Evolutionary conservation across 2,797 vertebrate species (phyloP).

Genomic region (Mus caroli): DNA sequence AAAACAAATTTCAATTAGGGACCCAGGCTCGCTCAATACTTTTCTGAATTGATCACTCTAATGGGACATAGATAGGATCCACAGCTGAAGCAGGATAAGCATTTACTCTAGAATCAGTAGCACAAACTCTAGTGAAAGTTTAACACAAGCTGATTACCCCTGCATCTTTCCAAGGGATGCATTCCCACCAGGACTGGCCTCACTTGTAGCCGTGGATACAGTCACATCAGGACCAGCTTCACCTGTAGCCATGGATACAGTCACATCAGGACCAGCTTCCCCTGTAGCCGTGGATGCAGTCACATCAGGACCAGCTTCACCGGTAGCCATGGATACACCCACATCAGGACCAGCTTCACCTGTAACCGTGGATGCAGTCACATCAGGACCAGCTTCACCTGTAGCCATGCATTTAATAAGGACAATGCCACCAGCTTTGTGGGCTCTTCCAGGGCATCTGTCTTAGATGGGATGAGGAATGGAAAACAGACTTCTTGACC

Average conservation of each 20-base stretch:
- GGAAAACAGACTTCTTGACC: conserved; percentile 12
- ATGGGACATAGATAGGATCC: neutral
- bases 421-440: conserved; percentile 17
- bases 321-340: neutral
- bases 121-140: neutral
- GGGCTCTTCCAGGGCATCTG: neutral
- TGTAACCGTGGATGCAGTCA: neutral
- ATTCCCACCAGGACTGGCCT: neutral
- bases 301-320: neutral
- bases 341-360: neutral
- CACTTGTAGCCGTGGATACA: neutral
- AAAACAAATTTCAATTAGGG: conserved; percentile 19
- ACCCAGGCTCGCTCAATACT: conserved; percentile 15
- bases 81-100: neutral
- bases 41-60: conserved; percentile 13
- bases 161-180: neutral
- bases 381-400: neutral
- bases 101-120: neutral
- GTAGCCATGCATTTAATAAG: conserved; percentile 13
- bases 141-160: neutral
- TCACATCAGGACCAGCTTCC: neutral
- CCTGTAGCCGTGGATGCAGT: neutral
- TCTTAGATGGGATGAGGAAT: conserved; percentile 15
- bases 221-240: neutral
- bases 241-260: neutral